phyloP scores from a whole-genome alignment of 2,888 invertebrate genomes.

The Sminthurides aquaticus region DNA sequence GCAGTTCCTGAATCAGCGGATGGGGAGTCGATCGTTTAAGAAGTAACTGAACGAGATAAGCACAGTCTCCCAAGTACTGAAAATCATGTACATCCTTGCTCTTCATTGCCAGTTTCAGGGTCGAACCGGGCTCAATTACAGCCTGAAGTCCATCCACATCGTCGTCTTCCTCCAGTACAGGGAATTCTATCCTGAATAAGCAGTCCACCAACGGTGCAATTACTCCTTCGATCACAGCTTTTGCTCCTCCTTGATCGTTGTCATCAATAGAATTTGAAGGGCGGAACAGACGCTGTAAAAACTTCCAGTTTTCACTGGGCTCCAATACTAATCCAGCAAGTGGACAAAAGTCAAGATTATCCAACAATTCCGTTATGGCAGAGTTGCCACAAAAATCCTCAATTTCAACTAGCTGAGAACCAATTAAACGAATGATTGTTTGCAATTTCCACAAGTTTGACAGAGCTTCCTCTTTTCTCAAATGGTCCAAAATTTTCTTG shows the following conservation, averaged over 20 bases:
- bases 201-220: no score
- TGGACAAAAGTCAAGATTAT: constrained; percentile 22
- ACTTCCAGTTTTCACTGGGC: background rate
- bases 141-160: no score
- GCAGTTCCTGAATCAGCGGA: background rate
- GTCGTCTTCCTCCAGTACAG: no score
- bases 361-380: constrained; percentile 26
- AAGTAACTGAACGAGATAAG: constrained; percentile 25
- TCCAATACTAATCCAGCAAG: background rate
- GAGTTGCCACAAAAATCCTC: constrained; percentile 19
- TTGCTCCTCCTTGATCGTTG: no score
- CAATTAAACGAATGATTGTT: constrained; percentile 25
- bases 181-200: no score
- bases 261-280: no score
- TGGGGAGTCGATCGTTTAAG: constrained; percentile 3
- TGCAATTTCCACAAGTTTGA: no score
- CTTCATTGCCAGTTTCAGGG: no score
- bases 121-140: no score
- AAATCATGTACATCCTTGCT: background rate
- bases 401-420: constrained; percentile 12
- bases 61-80: constrained; percentile 28
- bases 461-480: no score
- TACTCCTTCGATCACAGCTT: no score
- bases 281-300: background rate
- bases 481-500: no score